These are phyloP conservation scores for Pegoplata infirma DNA, from an alignment of 2,888 invertebrate genomes.

Conservation along the genomic window DNA sequence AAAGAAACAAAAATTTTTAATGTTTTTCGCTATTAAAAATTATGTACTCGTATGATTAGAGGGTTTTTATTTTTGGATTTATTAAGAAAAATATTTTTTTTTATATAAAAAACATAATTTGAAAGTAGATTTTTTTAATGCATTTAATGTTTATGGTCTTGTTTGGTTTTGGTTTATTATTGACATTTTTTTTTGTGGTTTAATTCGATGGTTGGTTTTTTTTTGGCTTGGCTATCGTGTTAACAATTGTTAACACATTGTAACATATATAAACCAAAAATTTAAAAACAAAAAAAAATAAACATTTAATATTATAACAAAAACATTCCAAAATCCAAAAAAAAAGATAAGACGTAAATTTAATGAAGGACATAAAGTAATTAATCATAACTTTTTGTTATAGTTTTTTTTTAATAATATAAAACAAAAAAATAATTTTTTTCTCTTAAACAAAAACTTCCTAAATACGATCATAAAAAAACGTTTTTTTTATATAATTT, in stretches of 20 bases:
- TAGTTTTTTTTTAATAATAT: too few relatives aligned
- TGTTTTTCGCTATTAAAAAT: conserved; percentile 33
- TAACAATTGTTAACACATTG: conserved; percentile 46
- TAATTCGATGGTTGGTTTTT: not conserved
- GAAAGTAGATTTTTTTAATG: conserved; percentile 23
- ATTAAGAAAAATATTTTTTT: not conserved
- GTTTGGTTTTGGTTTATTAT: conserved; percentile 13
- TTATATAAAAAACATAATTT: conserved; percentile 15
- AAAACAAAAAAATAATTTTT: not conserved
- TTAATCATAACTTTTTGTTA: conserved; percentile 27
- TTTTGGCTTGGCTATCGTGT: not conserved
- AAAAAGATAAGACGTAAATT: not conserved
- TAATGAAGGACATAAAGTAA: conserved; percentile 33
- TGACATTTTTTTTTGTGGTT: conserved; percentile 34
- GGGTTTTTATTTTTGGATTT: not conserved
- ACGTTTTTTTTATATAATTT: not conserved
- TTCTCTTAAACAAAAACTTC: not conserved
- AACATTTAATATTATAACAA: conserved; percentile 15
- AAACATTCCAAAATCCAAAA: conserved; percentile 19
- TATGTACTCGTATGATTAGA: conserved; percentile 31
- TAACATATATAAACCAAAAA: not conserved
- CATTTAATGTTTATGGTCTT: conserved; percentile 6
- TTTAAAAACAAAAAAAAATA: not conserved
- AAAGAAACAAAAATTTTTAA: not conserved
- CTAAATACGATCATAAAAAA: not conserved